Percentiles rank a stretch among this genome's conserved stretches.
phyloP scores from a whole-genome alignment of 2,888 invertebrate genomes.

The Catocala fraxini region DNA sequence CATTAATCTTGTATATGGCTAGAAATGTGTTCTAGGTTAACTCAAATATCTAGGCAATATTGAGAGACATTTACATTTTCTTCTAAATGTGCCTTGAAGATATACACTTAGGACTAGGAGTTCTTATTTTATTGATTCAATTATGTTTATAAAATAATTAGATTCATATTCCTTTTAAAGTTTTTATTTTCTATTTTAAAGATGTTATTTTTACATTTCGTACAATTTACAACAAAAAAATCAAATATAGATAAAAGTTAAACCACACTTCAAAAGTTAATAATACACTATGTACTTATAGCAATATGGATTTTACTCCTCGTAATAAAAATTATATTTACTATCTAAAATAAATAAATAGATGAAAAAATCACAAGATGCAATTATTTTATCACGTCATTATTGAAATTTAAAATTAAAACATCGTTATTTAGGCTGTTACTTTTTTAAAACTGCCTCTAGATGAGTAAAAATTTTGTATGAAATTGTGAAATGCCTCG shows the following conservation, averaged over 20 bases:
- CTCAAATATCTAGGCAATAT: background rate
- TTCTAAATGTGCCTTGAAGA: no score
- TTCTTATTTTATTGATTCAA: background rate
- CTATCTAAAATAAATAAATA: conserved; percentile 1
- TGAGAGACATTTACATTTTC: background rate
- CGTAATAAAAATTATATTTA: conserved; percentile 17
- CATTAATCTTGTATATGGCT: no score
- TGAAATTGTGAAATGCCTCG: background rate
- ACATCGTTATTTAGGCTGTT: conserved; percentile 19
- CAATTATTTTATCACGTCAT: conserved; percentile 15
- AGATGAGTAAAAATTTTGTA: conserved; percentile 7
- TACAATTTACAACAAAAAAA: conserved; percentile 60
- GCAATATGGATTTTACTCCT: conserved; percentile 15
- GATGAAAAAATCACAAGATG: conserved; percentile 1
- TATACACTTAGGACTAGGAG: no score
- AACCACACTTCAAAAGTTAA: conserved; percentile 36
- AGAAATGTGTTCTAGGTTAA: no score
- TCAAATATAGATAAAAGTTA: conserved; percentile 31
- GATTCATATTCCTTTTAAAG: conserved; percentile 49
- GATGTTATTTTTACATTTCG: conserved; percentile 65
- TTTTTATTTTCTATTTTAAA: conserved; percentile 64
- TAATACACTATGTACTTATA: conserved; percentile 25
- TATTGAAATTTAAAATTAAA: conserved; percentile 14
- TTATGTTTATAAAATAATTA: conserved; percentile 3
- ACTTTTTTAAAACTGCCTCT: conserved; percentile 18